Evolutionary conservation across 2,797 vertebrate genomes (phyloP).

Genomic region (Sebastes diploproa): DNA sequence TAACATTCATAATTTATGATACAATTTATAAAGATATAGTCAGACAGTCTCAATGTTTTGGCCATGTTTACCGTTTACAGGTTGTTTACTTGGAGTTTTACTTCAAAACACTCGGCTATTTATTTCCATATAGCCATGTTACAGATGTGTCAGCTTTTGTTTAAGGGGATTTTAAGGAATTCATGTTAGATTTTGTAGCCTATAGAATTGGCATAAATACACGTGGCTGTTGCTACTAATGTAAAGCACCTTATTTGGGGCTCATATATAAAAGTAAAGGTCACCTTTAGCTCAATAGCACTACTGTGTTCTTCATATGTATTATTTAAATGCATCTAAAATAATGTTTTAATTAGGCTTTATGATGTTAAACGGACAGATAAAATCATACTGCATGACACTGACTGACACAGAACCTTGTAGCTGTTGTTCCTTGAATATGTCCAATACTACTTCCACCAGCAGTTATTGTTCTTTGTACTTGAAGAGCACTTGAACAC

Average conservation of each 20-base stretch:
- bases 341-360: background rate
- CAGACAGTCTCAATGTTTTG: too few relatives aligned
- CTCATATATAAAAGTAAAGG: background rate
- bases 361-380: background rate
- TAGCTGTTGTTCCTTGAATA: background rate
- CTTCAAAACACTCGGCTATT: background rate
- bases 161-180: background rate
- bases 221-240: background rate
- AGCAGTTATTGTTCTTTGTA: background rate
- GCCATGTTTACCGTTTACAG: too few relatives aligned
- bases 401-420: background rate
- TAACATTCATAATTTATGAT: too few relatives aligned
- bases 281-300: background rate
- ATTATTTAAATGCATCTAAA: background rate
- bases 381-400: background rate
- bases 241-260: background rate
- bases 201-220: background rate
- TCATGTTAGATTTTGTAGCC: background rate
- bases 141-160: background rate
- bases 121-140: background rate
- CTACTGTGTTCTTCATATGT: background rate
- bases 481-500: background rate
- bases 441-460: background rate
- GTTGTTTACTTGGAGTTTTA: too few relatives aligned
- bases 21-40: too few relatives aligned